Conservation (phyloP, 2,888 invertebrate species). For the Hydriomena furcata region DNA sequence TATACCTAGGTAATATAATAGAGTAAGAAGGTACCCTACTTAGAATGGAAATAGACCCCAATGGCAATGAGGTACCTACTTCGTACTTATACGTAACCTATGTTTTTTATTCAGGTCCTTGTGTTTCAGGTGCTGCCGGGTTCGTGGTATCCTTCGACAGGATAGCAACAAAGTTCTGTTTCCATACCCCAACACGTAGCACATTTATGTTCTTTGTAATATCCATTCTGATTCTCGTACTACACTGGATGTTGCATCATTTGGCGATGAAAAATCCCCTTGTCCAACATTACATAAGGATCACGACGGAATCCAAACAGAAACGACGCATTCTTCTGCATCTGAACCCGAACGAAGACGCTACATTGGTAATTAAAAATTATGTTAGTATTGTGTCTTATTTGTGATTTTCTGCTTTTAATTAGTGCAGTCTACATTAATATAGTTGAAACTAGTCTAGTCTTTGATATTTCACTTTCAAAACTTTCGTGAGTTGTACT, state of each 20-base stretch:
- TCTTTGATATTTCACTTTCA: too few relatives aligned
- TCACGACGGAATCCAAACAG: constrained; percentile 89
- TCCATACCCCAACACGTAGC: constrained; percentile 90
- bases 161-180: constrained; percentile 91
- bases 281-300: constrained; percentile 91
- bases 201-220: constrained; percentile 94
- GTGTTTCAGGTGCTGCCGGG: constrained; percentile 89
- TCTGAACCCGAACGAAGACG: constrained; percentile 93
- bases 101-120: constrained; percentile 1
- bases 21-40: too few relatives aligned
- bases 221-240: constrained; percentile 89
- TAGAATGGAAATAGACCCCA: too few relatives aligned
- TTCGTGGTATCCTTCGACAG: constrained; percentile 93
- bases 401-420: constrained; percentile 16
- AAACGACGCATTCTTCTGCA: constrained; percentile 90
- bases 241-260: constrained; percentile 91
- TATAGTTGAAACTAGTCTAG: too few relatives aligned
- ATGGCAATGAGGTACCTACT: too few relatives aligned
- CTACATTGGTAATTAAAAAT: constrained; percentile 85
- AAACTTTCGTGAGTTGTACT: too few relatives aligned
- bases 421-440: too few relatives aligned
- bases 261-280: constrained; percentile 91
- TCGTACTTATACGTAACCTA: too few relatives aligned
- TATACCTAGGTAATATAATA: too few relatives aligned
- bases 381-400: constrained; percentile 19